Evolutionary conservation across 2,113 vertebrate species (phyloP), one percentile per base, ranked within the genome.

Genomic region (Labrus mixtus): DNA sequence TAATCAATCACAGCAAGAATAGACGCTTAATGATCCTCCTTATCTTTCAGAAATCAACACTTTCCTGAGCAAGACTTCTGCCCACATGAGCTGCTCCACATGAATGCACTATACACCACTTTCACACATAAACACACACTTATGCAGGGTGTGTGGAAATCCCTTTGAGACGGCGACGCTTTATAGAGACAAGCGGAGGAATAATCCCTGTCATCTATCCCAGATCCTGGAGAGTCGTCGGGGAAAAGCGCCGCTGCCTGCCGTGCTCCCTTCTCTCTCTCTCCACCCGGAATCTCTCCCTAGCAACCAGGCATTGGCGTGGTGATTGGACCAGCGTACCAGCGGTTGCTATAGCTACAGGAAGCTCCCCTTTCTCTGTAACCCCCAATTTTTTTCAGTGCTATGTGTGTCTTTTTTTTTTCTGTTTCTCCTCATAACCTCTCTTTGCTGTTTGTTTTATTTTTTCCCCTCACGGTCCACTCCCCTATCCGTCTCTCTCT

Each of bases 301-400:
- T 93, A 93, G 94, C 93, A 95, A 94, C 94, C 89, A 90, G 78
- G 25, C 87, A 76, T 80, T 90, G 85, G 87, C 50, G 85, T 93
- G 90, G 81, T 93, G 94, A 95, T 94, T 95, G 94, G 93, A 94
- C 89, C 81, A 85, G 88, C 73, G 84, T 89, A 86, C 71, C 91
- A 85, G 87, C 1, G 73, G 94, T 94, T 95, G 89, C 94, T 87
- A 94, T 95, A 93, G 94, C 82, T 94, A 95, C 93, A 84, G 87
- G 90, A 95, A 94, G 92, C 92, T 90, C 90, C 90, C 85, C 77
- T 88, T 51, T 90, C 90, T 74, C 71, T 73, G 65, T 91, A 87
- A 84, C 62, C 82, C 86, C 86, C 83, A 61, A 54, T 23, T 69
- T 54, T 70, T 73, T 77, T 75, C 25, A 33, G 29, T 6, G 15